Evolutionary conservation across 2,888 invertebrate species (phyloP), one percentile per base, ranked within the genome.

Genomic region (Lordiphosa andalusiaca): DNA sequence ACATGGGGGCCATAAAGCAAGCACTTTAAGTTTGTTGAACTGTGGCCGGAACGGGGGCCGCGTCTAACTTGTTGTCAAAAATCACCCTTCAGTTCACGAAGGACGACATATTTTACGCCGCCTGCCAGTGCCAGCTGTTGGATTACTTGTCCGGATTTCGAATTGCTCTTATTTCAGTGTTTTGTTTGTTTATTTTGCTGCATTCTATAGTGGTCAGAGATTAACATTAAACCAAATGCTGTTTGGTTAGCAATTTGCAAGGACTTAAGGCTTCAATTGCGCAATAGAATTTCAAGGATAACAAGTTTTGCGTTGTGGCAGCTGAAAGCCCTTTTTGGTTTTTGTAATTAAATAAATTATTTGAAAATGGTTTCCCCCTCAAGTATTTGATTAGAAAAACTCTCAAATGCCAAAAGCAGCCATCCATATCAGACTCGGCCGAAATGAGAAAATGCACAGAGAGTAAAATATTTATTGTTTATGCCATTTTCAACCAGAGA

Each of bases 1-100:
- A 75, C 65, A 65, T 55, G 53, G 61, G 55, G 75, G 62, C 64
- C 68, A 84, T 81, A 84, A 81, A 84, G 67, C 73, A 84, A 84
- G 70, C 77, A 77, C 84, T 77, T 77, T 81, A 70, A 60, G 77
- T 84, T 77, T 84, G 81, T 77, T 77, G 77, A 77, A 77, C 77
- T 77, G 77, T 67, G 73, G 69, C n/a, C 4, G 12, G 21, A 16
- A 33, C 16, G 12, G 5, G 61, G 61, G 36, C 75, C 58, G 67
- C 65, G 40, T 66, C 73, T 80, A 77, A 83, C 75, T 80, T 62
- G 81, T 67, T 77, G 81, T 65, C 65, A 66, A 59, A 67, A 64
- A 55, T 41, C 30, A 47, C 38, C 39, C 38, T 23, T 38, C 50
- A 47, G n/a, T 47, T 21, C 23, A 30, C 10, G 10, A 4, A n/a